Percentiles rank a stretch among this genome's conserved stretches.
Evolutionary conservation across 2,797 vertebrate species (phyloP).

Genomic region (Pteropus rufus): DNA sequence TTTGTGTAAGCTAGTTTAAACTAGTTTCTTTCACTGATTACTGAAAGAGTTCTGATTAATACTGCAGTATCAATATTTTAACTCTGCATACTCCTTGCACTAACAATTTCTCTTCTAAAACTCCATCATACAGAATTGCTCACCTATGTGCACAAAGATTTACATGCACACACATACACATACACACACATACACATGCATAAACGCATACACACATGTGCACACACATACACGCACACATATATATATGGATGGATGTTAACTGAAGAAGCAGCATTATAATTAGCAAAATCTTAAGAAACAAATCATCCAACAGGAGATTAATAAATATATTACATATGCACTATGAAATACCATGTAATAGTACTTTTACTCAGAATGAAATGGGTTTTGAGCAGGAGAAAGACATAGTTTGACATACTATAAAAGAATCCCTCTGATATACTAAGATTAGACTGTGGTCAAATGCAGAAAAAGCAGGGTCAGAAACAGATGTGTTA

Average conservation of each 20-base stretch:
- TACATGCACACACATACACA: too few relatives aligned
- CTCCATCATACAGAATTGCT: not conserved
- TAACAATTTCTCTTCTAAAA: slow-evolving; percentile 5
- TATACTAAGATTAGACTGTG: not conserved
- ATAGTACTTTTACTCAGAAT: not conserved
- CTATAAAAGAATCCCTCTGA: not conserved
- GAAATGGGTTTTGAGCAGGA: not conserved
- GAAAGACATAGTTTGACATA: not conserved
- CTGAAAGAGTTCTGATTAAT: not conserved
- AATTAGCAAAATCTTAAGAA: not conserved
- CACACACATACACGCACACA: too few relatives aligned
- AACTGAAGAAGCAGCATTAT: not conserved
- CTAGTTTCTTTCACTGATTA: not conserved
- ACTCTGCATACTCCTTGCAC: not conserved
- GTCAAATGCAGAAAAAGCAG: not conserved
- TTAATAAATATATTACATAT: not conserved
- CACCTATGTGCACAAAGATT: not conserved
- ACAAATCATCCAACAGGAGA: not conserved
- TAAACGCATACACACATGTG: too few relatives aligned
- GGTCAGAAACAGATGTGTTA: not conserved
- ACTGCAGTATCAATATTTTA: not conserved
- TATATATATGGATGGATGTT: not conserved
- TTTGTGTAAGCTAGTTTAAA: not conserved
- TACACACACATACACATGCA: too few relatives aligned
- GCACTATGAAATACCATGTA: not conserved